Percentiles rank a stretch among this genome's conserved stretches.
Conservation (phyloP, 23 tunicate genomes). For the Ascidia mentula region DNA sequence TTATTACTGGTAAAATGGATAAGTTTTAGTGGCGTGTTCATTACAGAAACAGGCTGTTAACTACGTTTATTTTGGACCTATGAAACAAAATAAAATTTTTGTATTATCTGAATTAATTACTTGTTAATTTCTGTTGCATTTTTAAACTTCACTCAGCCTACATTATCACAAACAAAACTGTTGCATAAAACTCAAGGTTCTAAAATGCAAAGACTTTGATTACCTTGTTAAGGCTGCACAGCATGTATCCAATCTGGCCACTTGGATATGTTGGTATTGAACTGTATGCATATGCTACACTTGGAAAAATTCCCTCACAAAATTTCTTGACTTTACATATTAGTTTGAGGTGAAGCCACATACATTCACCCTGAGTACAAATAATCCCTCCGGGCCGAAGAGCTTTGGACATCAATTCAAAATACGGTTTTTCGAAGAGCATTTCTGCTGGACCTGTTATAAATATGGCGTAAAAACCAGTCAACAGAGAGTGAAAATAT, state of each 20-base stretch:
- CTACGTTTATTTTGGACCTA: too few relatives aligned
- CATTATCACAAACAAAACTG: too few relatives aligned
- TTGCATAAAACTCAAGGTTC: too few relatives aligned
- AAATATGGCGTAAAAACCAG: not conserved
- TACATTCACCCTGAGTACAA: constrained; percentile 89
- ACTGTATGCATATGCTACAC: constrained; percentile 61
- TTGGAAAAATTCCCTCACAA: constrained; percentile 68
- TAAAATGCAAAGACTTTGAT: too few relatives aligned
- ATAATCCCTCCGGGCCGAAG: constrained; percentile 67
- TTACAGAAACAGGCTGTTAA: too few relatives aligned
- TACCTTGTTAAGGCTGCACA: constrained; percentile 67
- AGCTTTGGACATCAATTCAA: constrained; percentile 57
- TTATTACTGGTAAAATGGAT: too few relatives aligned
- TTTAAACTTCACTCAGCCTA: too few relatives aligned
- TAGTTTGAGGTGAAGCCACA: constrained; percentile 79
- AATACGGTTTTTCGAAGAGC: constrained; percentile 84
- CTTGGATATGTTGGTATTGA: constrained; percentile 95
- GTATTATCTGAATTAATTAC: too few relatives aligned
- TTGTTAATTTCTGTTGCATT: too few relatives aligned
- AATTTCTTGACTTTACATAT: constrained; percentile 74
- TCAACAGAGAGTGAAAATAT: not conserved
- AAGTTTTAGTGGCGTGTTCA: too few relatives aligned
- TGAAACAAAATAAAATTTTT: too few relatives aligned
- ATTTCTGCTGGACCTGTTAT: constrained; percentile 79
- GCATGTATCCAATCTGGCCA: constrained; percentile 90